These are phyloP conservation scores for Epinotia ramella DNA, from an alignment of 2,888 invertebrate species.

Conservation along the genomic window DNA sequence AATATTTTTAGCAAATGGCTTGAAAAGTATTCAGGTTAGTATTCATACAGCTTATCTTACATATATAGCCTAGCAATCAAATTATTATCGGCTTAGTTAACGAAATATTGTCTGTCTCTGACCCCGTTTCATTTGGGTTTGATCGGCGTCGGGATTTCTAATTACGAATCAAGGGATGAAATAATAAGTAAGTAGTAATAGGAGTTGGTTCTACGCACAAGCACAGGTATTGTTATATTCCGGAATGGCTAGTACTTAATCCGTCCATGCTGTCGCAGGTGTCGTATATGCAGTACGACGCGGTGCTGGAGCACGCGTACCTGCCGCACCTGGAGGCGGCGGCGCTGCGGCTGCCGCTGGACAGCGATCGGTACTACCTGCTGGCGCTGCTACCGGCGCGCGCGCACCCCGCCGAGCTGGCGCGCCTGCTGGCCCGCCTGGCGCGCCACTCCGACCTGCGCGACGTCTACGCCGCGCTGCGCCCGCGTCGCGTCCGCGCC, in stretches of 20 bases:
- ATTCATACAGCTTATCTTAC: too few species aligned
- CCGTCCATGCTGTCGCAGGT: slow-evolving; percentile 68
- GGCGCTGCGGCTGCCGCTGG: slow-evolving; percentile 91
- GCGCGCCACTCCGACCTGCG: slow-evolving; percentile 87
- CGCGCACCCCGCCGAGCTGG: slow-evolving; percentile 86
- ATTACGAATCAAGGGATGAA: too few species aligned
- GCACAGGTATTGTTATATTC: neutral
- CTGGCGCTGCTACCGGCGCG: slow-evolving; percentile 89
- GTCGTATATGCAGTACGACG: slow-evolving; percentile 90
- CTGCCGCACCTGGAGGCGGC: slow-evolving; percentile 89
- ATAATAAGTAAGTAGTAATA: too few species aligned
- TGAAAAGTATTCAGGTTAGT: slow-evolving; percentile 75
- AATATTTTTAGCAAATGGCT: slow-evolving; percentile 77
- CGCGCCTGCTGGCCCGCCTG: slow-evolving; percentile 87
- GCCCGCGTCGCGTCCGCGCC: slow-evolving; percentile 89
- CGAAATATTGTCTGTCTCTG: too few species aligned
- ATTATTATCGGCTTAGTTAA: too few species aligned
- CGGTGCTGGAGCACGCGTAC: slow-evolving; percentile 90
- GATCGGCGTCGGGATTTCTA: too few species aligned
- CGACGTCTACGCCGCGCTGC: slow-evolving; percentile 88
- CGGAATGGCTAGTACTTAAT: neutral
- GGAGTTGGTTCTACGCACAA: too few species aligned
- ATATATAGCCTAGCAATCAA: neutral
- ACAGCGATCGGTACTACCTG: slow-evolving; percentile 92
- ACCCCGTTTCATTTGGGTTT: too few species aligned